Evolutionary conservation across 2,113 vertebrate genomes (phyloP).

Genomic region (Sciurus niger): DNA sequence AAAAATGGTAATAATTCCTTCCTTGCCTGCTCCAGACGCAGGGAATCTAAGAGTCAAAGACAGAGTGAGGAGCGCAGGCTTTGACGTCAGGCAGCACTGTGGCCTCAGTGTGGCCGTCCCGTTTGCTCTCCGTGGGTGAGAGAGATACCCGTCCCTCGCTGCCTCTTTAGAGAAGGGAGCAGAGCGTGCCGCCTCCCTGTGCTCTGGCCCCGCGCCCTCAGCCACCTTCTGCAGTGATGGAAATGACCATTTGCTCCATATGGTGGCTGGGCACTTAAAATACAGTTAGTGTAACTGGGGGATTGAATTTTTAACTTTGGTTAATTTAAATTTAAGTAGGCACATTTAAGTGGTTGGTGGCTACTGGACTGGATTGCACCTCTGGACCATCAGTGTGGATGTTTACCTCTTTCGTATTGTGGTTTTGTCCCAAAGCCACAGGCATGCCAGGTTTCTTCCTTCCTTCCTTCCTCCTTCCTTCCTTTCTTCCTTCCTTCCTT

Average conservation of each 20-base stretch:
- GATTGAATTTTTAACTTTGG: not conserved
- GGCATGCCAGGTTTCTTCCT: not conserved
- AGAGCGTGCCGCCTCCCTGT: accelerated
- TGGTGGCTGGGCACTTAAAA: not conserved
- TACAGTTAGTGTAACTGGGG: too few species aligned
- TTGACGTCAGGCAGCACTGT: not conserved
- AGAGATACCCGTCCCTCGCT: not conserved
- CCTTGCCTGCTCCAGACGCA: not conserved
- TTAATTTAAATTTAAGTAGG: not conserved
- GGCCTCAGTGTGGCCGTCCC: accelerated
- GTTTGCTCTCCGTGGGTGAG: not conserved
- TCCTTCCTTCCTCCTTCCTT: not conserved
- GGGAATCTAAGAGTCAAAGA: not conserved
- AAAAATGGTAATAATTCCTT: not conserved
- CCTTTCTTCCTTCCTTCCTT: not conserved
- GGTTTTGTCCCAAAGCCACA: not conserved
- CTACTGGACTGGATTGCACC: not conserved
- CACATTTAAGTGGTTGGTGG: not conserved
- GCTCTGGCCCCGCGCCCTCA: not conserved
- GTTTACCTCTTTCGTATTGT: not conserved
- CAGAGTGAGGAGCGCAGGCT: not conserved
- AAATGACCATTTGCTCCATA: accelerated
- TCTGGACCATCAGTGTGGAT: accelerated
- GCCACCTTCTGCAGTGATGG: accelerated
- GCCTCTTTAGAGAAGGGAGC: not conserved